Conservation (phyloP, 2,113 vertebrate genomes). For the Barnardius zonarius region DNA sequence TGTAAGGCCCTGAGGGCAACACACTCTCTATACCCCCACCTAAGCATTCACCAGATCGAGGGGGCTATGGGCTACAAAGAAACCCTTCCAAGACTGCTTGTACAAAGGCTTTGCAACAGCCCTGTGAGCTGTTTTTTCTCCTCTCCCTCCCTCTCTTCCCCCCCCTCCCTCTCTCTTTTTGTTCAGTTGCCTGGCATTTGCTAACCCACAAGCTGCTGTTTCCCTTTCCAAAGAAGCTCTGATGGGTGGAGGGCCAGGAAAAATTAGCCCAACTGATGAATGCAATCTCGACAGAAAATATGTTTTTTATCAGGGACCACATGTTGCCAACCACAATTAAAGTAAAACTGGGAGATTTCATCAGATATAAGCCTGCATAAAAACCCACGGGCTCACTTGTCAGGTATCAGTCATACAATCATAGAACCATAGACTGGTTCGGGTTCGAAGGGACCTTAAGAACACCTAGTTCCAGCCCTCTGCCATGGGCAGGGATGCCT, state of each 20-base stretch:
- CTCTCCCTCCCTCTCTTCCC: background rate
- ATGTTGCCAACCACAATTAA: slow-evolving; percentile 80
- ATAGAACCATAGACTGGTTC: background rate
- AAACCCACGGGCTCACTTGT: background rate
- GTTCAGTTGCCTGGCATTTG: slow-evolving; percentile 77
- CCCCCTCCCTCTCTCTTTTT: slow-evolving; percentile 21
- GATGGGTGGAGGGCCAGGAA: slow-evolving; percentile 80
- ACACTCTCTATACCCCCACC: slow-evolving; percentile 35
- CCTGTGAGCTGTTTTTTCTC: background rate
- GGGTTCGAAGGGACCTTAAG: background rate
- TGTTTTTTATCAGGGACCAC: slow-evolving; percentile 84
- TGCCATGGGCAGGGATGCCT: background rate
- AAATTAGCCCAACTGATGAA: slow-evolving; percentile 80
- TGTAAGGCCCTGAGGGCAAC: slow-evolving; percentile 54
- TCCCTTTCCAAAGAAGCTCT: slow-evolving; percentile 77
- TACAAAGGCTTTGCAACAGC: slow-evolving; percentile 11
- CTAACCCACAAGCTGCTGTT: slow-evolving; percentile 83
- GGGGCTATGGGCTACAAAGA: slow-evolving; percentile 17
- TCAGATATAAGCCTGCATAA: slow-evolving; percentile 64
- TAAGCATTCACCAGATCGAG: slow-evolving; percentile 34
- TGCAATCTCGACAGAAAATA: slow-evolving; percentile 80
- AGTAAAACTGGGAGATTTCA: slow-evolving; percentile 76
- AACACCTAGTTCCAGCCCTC: background rate
- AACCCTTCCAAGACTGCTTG: slow-evolving; percentile 48
- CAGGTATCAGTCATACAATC: background rate